Base-by-base conservation (phyloP, 2,797 vertebrate genomes). In the Lycodopsis pacificus region DNA sequence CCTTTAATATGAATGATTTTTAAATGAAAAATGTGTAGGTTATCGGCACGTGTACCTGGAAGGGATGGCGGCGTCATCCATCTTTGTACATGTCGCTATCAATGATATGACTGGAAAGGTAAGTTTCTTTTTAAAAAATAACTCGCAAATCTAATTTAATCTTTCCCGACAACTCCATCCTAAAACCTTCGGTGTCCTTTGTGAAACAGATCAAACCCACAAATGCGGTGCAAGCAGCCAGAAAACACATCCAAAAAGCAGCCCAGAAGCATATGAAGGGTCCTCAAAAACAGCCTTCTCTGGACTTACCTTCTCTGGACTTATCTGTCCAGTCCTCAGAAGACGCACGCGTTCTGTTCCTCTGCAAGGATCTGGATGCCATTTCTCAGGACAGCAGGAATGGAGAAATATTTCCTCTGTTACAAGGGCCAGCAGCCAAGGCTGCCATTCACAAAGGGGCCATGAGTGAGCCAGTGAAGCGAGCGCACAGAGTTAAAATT, bases 21-120 rank as follows among this genome's bases (percentile, higher is more conserved):
- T 63, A 25, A 19, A 27, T 79, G 13, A 2, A 68, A 57, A 30
- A 62, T 11, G 30, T 74, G 0, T 32, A 99, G 98, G 98, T 89
- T 99, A 98, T 81, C 96, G 98, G 5, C 98, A 99, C 0, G 96
- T 99, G 80, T 99, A 99, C 93, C 93, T 99, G 83, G 98, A 99
- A 67, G 98, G 97, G n/a, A 97, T 98, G 93, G 96, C 97, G 53
- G 97, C 97, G 75, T 96, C 98, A 0, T 99, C 98, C 70, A 96
- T 99, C 90, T 99, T 99, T 76, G 96, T 99, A 83, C 98, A 99
- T 7, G 94, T 99, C 77, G 92, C 96, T 30, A 90, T 99, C 82
- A 95, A 94, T 84, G 95, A 98, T 83, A 87, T 96, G 77, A 90
- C 96, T 48, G 97, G 96, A 96, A 99, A 99, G 97, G 98, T 99